Base-by-base conservation (phyloP, 2,797 vertebrate species). In the Chelonia mydas region DNA sequence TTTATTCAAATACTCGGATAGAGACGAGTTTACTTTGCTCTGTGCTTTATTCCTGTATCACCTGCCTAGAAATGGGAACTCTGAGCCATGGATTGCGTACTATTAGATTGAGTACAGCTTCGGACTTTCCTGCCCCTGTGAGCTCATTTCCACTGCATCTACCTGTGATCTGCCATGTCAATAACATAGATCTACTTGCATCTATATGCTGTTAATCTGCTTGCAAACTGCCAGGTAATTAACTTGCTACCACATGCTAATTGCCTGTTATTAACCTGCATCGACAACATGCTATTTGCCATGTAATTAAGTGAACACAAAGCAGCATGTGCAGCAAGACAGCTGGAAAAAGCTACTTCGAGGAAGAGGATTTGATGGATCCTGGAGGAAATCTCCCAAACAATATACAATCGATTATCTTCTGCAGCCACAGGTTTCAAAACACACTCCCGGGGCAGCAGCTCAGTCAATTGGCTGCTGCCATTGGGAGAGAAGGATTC, bases 221-320 rank as follows among this genome's bases (percentile, higher is more conserved):
- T 94, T 49, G n/a, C 89, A 92, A 72, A 27, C 95, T 83, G 96
- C 84, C 84, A 84, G 94, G 91, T 97, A 96, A 97, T 97, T 97
- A 96, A 94, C 96, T 79, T 97, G 95, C 94, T 82, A 80, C 95
- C 91, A 9, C 92, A 92, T 45, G 97, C 86, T 82, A 91, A 51
- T 41, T 94, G 86, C 94, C 94, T 87, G n/a, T 96, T 96, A 97
- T 97, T 96, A 97, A 78, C 96, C 88, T 15, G 53, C 25, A 97
- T 97, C 92, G 86, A 11, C 19, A 41, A 72, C 88, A 94, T 97
- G 81, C 89, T 95, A 96, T 95, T 95, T 50, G 11, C 82, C 50
- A 16, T 79, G 94, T 96, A 90, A 87, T 91, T 90, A 81, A 72
- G 90, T 90, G 83, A 90, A 88, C 55, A 84, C 55, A 6, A 37